Evolutionary conservation across 1,140 invertebrate species (phyloP).

Genomic region (Aphis craccivora): DNA sequence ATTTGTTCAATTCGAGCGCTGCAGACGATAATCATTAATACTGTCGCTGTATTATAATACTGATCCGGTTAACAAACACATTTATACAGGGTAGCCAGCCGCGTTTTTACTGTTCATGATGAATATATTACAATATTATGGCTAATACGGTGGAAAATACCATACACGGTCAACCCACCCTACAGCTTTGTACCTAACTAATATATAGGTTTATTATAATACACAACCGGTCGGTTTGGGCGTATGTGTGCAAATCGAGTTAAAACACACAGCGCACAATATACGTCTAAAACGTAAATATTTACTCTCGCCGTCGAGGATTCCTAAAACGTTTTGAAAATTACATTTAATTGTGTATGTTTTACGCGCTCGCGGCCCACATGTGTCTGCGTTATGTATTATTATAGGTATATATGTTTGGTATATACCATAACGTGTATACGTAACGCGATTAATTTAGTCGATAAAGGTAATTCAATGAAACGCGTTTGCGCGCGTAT

Average conservation of each 20-base stretch:
- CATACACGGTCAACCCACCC: not conserved
- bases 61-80: no score
- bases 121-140: not conserved
- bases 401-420: not conserved
- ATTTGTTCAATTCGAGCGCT: not conserved
- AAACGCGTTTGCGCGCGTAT: not conserved
- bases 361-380: not conserved
- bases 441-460: not conserved
- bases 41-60: no score
- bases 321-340: not conserved
- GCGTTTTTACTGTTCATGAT: no score
- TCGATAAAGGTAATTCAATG: not conserved
- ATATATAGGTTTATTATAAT: not conserved
- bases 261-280: not conserved
- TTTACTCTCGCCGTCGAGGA: not conserved
- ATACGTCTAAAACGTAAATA: conserved; percentile 20
- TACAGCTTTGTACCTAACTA: not conserved
- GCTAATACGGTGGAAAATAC: not conserved
- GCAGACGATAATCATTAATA: no score
- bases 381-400: not conserved
- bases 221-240: not conserved
- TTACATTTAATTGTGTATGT: conserved; percentile 16
- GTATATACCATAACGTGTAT: not conserved
- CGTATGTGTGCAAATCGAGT: not conserved
- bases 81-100: no score